Conservation (phyloP, 2,888 invertebrate species). For the Zygothrica quintamaculata region DNA sequence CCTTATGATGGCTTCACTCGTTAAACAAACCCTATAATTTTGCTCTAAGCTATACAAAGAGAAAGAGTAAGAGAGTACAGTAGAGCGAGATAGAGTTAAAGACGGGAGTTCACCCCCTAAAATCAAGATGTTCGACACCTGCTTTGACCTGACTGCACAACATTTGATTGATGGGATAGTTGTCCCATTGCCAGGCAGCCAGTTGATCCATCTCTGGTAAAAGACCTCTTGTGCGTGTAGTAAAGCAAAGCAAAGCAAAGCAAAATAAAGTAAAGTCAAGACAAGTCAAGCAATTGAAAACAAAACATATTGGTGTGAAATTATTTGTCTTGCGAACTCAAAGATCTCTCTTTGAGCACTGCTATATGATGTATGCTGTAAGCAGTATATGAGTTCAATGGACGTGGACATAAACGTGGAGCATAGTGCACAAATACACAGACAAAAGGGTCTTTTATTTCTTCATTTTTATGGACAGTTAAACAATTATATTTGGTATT, state of each 20-base stretch:
- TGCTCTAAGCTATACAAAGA: too few relatives aligned
- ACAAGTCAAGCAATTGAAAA: conserved; percentile 38
- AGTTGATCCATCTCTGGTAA: conserved; percentile 18
- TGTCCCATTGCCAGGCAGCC: conserved; percentile 1
- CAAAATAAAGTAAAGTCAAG: conserved; percentile 5
- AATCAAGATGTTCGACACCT: conserved; percentile 61
- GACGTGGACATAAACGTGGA: conserved; percentile 23
- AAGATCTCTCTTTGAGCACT: conserved; percentile 54
- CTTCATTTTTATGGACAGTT: conserved; percentile 73
- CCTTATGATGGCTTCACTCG: conserved; percentile 34
- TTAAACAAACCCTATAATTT: conserved; percentile 37
- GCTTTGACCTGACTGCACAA: conserved; percentile 34
- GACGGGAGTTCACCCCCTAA: conserved; percentile 32
- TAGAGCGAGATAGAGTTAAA: too few relatives aligned
- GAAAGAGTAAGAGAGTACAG: too few relatives aligned
- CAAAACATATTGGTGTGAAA: conserved; percentile 73
- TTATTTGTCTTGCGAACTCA: conserved; percentile 57
- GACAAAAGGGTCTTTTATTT: conserved; percentile 70
- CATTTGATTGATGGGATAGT: conserved; percentile 54
- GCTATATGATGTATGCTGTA: background rate
- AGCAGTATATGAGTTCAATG: conserved; percentile 64
- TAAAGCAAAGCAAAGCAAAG: background rate
- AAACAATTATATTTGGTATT: conserved; percentile 77
- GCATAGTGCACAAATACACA: conserved; percentile 24
- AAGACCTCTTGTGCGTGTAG: conserved; percentile 24